Evolutionary conservation across 2,113 vertebrate species (phyloP), one percentile per base, ranked within the genome.

Genomic region (Pterocles burchelli): DNA sequence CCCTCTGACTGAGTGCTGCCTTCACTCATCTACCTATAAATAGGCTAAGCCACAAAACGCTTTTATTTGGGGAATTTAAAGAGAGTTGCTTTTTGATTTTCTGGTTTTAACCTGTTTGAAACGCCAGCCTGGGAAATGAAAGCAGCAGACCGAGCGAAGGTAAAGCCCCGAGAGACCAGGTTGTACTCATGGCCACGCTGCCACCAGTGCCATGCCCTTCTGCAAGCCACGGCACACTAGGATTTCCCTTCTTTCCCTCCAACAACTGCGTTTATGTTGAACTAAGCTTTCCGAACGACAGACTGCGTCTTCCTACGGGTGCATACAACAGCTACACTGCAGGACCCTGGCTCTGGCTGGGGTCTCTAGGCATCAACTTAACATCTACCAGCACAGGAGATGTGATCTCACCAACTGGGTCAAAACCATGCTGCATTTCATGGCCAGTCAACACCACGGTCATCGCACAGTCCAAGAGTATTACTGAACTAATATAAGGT

Each of bases 11-110:
- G 58, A 95, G 54, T 1, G 66, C 84, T 36, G 24, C 71, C 72
- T 96, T 89, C 85, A 21, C 59, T 89, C 70, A 72, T 88, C 83
- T 86, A 65, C 75, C 74, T 96, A 95, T 70, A 85, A 96, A 96
- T 62, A 95, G 85, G 45, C 62, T 72, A 22, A 15, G 48, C 62
- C 65, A 88, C 65, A 57, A 51, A 96, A 89, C 52, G 80, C 8
- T 74, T 89, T 95, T 63, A 95, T 95, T 94, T 77, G 72, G 38
- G 57, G 81, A 82, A 89, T 84, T 89, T n/a, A 89, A 70, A 3
- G 13, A 66, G 66, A 85, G 73, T 20, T 74, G 66, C 31, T 90
- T 85, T 89, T 62, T 85, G 22, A 72, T 88, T 89, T 81, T 81
- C 77, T 72, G 25, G 45, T 72, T 78, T 81, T 70, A 91, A 65